Conservation (phyloP, 2,113 vertebrate genomes). For the Catagonus wagneri region DNA sequence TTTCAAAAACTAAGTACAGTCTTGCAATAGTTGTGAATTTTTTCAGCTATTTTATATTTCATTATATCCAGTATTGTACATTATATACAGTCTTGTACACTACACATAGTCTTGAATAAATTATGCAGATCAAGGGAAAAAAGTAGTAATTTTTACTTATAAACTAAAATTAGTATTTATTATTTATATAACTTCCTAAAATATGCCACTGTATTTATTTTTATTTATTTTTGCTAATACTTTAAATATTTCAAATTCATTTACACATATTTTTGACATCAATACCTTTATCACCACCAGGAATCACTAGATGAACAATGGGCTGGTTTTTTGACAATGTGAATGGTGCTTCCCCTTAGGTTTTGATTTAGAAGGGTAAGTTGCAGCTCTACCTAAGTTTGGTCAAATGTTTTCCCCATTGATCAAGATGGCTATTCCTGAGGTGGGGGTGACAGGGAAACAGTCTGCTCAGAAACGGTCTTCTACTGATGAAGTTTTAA, state of each 20-base stretch:
- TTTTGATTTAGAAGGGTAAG: not conserved
- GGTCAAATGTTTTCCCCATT: not conserved
- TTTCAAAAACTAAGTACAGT: not conserved
- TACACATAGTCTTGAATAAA: not conserved
- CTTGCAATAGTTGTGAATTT: not conserved
- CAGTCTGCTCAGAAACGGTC: not conserved
- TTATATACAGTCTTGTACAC: not conserved
- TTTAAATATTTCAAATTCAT: slow-evolving; percentile 35
- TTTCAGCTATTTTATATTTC: not conserved
- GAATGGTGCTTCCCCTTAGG: not conserved
- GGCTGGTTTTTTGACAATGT: not conserved
- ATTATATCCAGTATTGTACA: not conserved
- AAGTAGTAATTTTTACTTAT: not conserved
- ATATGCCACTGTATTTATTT: not conserved
- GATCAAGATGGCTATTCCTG: not conserved
- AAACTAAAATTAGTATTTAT: slow-evolving; percentile 30
- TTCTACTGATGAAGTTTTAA: not conserved
- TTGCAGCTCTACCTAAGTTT: not conserved
- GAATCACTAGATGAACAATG: not conserved
- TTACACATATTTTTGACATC: not conserved
- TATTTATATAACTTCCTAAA: not conserved
- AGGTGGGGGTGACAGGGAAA: not conserved
- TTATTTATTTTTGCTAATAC: not conserved
- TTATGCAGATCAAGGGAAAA: not conserved
- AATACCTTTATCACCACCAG: not conserved